phyloP scores from a whole-genome alignment of 2,113 vertebrate species.

The Toxostoma redivivum region DNA sequence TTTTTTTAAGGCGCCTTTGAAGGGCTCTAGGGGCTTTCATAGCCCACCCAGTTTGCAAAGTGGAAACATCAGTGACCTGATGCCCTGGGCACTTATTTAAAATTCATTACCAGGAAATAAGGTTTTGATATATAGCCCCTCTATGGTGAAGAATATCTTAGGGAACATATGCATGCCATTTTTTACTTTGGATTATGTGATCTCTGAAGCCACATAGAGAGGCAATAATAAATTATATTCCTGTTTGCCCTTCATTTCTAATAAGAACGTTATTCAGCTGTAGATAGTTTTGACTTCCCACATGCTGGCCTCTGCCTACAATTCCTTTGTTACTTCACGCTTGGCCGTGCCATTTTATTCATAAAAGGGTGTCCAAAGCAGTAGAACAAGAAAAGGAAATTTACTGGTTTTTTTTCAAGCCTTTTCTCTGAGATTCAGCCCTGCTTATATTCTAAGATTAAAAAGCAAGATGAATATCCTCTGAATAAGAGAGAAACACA shows the following conservation, averaged over 20 bases:
- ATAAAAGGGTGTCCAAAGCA: not conserved
- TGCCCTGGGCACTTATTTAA: constrained; percentile 62
- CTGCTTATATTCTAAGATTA: not conserved
- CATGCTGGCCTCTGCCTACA: not conserved
- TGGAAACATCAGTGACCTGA: constrained; percentile 70
- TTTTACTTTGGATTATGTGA: constrained; percentile 40
- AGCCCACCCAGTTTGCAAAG: constrained; percentile 75
- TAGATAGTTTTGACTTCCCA: constrained; percentile 27
- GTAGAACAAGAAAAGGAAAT: not conserved
- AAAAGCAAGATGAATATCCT: not conserved
- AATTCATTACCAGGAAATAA: constrained; percentile 73
- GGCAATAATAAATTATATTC: constrained; percentile 35
- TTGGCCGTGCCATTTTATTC: not conserved
- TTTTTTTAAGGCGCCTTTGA: constrained; percentile 72
- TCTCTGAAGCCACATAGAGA: constrained; percentile 25
- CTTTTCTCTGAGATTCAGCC: not conserved
- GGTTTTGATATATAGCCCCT: constrained; percentile 66
- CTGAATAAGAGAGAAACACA: not conserved
- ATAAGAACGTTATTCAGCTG: constrained; percentile 11
- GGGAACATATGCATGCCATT: constrained; percentile 30
- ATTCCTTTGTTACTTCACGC: constrained; percentile 19
- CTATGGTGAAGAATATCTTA: constrained; percentile 51
- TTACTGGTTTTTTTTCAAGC: not conserved
- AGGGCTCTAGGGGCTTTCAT: constrained; percentile 67
- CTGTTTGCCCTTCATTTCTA: constrained; percentile 38